Evolutionary conservation across 1,140 invertebrate genomes (phyloP), one percentile per base, ranked within the genome.

Genomic region (Chironomus tepperi): DNA sequence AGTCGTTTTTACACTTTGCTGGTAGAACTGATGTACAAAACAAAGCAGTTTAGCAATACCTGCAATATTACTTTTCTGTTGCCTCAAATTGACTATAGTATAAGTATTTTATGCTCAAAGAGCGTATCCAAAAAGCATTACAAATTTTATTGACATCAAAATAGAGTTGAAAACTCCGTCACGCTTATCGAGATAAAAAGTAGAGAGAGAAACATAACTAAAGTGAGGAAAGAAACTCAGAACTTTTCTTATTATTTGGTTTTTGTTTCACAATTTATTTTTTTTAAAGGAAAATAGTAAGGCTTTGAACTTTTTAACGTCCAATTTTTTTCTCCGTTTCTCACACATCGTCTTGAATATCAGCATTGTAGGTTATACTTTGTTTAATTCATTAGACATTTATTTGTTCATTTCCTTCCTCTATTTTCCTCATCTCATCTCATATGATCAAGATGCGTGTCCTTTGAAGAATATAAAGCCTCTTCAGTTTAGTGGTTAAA

Each of bases 81-180:
- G 47, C 47, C 47, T 57, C 47, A 57, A 57, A 57, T 57, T 57
- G 47, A n/a, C 47, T n/a, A 57, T 57, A 57, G 47, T n/a, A 57
- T 57, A 57, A 57, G n/a, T n/a, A 57, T 57, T 70, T 70, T 70
- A 70, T 70, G 65, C 18, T 70, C 19, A 70, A 70, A 70, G 19
- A 70, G 65, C 65, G 65, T 70, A 12, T 70, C 65, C 16, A 70
- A 70, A 70, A 19, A 21, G 65, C 65, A 70, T 70, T 70, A 70
- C 65, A 21, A 70, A 70, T 70, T 70, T 70, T 70, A 70, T 70
- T 70, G 65, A 70, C 65, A 70, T 70, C 65, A 70, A 70, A 70
- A 70, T 70, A 70, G 65, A 70, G 65, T 70, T 19, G 65, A 70
- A 70, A 70, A 70, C 65, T 70, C 65, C 65, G 65, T 70, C 65